Conservation (phyloP, 1,140 invertebrate species). For the Centruroides sculpturatus region DNA sequence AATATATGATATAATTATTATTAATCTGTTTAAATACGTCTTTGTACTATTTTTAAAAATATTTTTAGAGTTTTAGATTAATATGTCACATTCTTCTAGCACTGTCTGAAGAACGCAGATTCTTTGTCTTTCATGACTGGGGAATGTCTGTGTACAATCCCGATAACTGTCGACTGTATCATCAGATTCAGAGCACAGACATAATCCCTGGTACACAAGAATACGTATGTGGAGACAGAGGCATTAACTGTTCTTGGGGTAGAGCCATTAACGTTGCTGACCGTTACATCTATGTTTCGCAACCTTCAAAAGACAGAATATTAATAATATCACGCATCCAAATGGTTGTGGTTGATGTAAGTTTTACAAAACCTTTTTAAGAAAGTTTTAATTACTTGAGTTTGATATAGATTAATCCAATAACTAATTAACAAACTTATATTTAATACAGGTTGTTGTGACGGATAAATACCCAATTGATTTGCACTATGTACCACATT, state of each 20-base stretch:
- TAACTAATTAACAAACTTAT: too few relatives aligned
- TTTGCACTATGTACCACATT: constrained; percentile 50
- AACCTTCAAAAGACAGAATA: constrained; percentile 53
- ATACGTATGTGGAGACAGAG: constrained; percentile 52
- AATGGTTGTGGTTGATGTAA: constrained; percentile 31
- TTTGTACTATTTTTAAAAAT: too few relatives aligned
- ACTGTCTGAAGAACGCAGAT: constrained; percentile 46
- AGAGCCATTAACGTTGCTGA: constrained; percentile 56
- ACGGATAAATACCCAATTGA: constrained; percentile 61
- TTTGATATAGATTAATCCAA: too few relatives aligned
- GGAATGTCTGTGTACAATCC: constrained; percentile 62
- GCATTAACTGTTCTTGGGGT: constrained; percentile 52
- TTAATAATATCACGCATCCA: constrained; percentile 55
- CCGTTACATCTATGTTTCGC: constrained; percentile 58
- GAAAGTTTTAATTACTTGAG: too few relatives aligned
- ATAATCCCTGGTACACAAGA: constrained; percentile 59
- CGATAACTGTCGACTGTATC: constrained; percentile 49
- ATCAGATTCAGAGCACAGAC: constrained; percentile 54
- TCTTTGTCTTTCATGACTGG: constrained; percentile 62
- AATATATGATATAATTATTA: too few relatives aligned
- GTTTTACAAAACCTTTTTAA: not conserved
- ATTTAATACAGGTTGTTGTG: constrained; percentile 41
- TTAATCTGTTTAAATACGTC: too few relatives aligned
- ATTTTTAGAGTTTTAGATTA: too few relatives aligned
- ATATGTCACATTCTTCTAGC: constrained; percentile 21